Conservation (phyloP, 1,140 invertebrate genomes). For the Drosophila saltans region DNA sequence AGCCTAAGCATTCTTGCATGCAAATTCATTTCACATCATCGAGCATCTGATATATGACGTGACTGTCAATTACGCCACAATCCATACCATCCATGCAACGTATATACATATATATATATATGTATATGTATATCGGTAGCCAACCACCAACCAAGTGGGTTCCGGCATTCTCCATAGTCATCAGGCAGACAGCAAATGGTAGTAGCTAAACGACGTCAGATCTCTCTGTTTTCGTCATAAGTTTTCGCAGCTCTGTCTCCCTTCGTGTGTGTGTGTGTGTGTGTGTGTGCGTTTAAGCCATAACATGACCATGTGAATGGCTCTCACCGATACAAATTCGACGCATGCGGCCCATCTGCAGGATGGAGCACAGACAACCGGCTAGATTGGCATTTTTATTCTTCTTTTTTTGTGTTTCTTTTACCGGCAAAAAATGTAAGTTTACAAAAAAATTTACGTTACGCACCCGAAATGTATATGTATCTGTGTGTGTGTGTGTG, state of each 20-base stretch:
- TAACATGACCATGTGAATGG: slow-evolving; percentile 1
- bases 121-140: slow-evolving; percentile 3
- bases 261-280: no score
- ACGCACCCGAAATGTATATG: slow-evolving; percentile 61
- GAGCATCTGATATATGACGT: slow-evolving; percentile 79
- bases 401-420: slow-evolving; percentile 19
- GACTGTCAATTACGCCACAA: slow-evolving; percentile 51
- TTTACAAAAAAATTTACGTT: slow-evolving; percentile 53
- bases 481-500: slow-evolving; percentile 37
- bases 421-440: slow-evolving; percentile 51
- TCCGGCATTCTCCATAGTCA: slow-evolving; percentile 47
- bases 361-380: neutral
- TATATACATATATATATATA: neutral
- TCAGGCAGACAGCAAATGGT: slow-evolving; percentile 60
- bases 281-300: no score
- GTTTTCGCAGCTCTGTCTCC: neutral
- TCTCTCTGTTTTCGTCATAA: slow-evolving; percentile 50
- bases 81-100: neutral
- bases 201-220: slow-evolving; percentile 29
- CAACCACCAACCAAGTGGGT: slow-evolving; percentile 35
- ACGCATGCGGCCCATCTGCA: slow-evolving; percentile 10
- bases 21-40: slow-evolving; percentile 77
- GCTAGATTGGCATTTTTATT: slow-evolving; percentile 31
- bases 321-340: slow-evolving; percentile 5
- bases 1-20: slow-evolving; percentile 4